Evolutionary conservation across 2,888 invertebrate species (phyloP), one percentile per base, ranked within the genome.

Genomic region (Oxystoma pomonae): DNA sequence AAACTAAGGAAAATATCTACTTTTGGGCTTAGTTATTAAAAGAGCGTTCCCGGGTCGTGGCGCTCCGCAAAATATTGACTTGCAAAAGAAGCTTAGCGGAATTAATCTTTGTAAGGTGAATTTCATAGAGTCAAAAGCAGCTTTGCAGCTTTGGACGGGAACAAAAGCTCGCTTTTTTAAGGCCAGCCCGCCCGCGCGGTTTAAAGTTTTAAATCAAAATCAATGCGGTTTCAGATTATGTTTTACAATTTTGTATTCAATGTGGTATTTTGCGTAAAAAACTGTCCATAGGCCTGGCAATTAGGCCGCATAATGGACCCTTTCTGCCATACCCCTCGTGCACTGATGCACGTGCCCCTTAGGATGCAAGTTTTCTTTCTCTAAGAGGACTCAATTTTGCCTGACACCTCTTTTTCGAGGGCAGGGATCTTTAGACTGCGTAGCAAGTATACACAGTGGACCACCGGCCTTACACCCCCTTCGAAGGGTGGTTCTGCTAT

Each of bases 1-100:
- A 35, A 35, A 35, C 3, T 35, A 35, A 35, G 35, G 35, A 3
- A 35, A 35, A 35, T 35, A 35, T 35, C 12, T 7, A 35, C 35
- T 35, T 35, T 35, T 12, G 5, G 35, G 35, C 35, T 35, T 35
- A 22, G 16, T 59, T 60, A 61, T 17, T 60, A 20, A 62, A 65
- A 58, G 55, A 55, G 59, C 19, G 53, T 53, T 53, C n/a, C 17
- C n/a, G 16, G 53, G 16, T 53, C 19, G 53, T 53, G 3, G 53
- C 53, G 7, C 5, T n/a, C 16, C 19, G 53, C 17, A 53, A 53
- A 53, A 53, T 53, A 53, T 53, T 53, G 53, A 53, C 53, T 53
- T 53, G 16, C 17, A 16, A 16, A 53, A 53, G 53, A 7, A 16
- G 53, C 5, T 53, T 53, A 53, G 19, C 53, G 5, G 19, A 16